Evolutionary conservation across 2,888 invertebrate genomes (phyloP).

Genomic region (Endotricha flammealis): DNA sequence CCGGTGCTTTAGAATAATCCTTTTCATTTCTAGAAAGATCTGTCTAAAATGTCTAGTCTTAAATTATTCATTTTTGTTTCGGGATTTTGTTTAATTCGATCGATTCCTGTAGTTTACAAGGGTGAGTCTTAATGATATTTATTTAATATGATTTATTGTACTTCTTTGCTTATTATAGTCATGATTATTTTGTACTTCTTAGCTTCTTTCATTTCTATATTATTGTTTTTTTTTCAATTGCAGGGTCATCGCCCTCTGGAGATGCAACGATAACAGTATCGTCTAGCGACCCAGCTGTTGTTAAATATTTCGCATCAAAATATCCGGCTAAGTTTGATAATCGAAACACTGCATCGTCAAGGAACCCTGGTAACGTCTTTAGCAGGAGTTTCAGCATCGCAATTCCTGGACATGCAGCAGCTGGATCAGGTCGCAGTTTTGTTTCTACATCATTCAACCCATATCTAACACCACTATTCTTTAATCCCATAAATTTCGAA

Average conservation of each 20-base stretch:
- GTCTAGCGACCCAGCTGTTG: constrained; percentile 44
- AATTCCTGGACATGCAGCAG: constrained; percentile 33
- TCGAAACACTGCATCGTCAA: constrained; percentile 17
- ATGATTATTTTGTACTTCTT: constrained; percentile 1
- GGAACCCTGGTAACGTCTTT: constrained; percentile 21
- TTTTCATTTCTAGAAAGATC: constrained; percentile 15
- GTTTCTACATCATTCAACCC: constrained; percentile 37
- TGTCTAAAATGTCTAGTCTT: constrained; percentile 18
- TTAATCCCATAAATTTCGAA: constrained; percentile 35
- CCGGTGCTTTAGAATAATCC: constrained; percentile 14
- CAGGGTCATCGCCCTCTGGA: constrained; percentile 49
- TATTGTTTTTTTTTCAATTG: constrained; percentile 19
- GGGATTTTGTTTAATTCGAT: constrained; percentile 21
- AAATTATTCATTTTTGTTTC: constrained; percentile 16
- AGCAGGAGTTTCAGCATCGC: constrained; percentile 36
- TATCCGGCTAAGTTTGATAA: constrained; percentile 22
- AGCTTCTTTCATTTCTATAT: constrained; percentile 1
- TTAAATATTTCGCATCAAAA: constrained; percentile 30
- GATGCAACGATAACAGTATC: constrained; percentile 48
- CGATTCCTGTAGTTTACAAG: constrained; percentile 44
- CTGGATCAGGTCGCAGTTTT: constrained; percentile 42
- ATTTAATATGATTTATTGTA: too few relatives aligned
- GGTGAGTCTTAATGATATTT: constrained; percentile 25
- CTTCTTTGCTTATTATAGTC: not conserved
- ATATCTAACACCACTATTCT: constrained; percentile 39